A percentile compares a stretch with the other conserved stretches of the same genome.
Evolutionary conservation across 1,140 invertebrate genomes (phyloP).

Genomic region (Drosophila ogumai): DNA sequence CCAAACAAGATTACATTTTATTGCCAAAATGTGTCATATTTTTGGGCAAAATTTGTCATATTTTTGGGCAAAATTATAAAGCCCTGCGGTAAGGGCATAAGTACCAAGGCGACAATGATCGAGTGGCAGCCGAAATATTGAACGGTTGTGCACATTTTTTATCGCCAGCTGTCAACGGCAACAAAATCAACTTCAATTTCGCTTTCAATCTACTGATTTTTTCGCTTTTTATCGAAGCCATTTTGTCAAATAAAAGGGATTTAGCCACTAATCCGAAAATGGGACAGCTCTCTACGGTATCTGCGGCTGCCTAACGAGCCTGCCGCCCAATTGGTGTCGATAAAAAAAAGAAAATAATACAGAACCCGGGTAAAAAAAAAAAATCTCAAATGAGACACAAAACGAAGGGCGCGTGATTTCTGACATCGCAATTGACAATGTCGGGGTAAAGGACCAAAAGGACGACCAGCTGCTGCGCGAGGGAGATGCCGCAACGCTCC

Average conservation of each 20-base stretch:
- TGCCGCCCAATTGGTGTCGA: conserved; percentile 50
- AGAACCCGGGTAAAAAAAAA: conserved; percentile 25
- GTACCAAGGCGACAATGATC: conserved; percentile 34
- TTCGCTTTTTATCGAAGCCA: conserved; percentile 72
- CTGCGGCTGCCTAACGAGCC: conserved; percentile 58
- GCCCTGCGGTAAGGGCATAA: conserved; percentile 7
- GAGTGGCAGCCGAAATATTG: conserved; percentile 26
- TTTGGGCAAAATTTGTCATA: not conserved
- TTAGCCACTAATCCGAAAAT: conserved; percentile 72
- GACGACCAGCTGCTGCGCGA: conserved; percentile 63
- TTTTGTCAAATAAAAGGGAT: conserved; percentile 79
- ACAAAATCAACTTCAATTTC: conserved; percentile 80
- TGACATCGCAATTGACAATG: conserved; percentile 77
- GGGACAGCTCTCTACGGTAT: conserved; percentile 51
- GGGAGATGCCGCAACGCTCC: conserved; percentile 52
- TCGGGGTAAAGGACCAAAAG: conserved; percentile 19
- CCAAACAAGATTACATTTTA: not conserved
- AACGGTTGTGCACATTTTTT: conserved; percentile 29
- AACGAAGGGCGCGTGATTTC: conserved; percentile 62
- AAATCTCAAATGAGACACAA: conserved; percentile 39
- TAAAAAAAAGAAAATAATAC: conserved; percentile 13
- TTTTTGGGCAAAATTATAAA: not conserved
- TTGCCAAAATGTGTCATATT: not conserved
- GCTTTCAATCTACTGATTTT: conserved; percentile 35
- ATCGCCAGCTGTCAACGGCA: conserved; percentile 67